Percentiles rank a stretch among this genome's conserved stretches.
Conservation (phyloP, 2,113 vertebrate species). For the Pollachius pollachius region DNA sequence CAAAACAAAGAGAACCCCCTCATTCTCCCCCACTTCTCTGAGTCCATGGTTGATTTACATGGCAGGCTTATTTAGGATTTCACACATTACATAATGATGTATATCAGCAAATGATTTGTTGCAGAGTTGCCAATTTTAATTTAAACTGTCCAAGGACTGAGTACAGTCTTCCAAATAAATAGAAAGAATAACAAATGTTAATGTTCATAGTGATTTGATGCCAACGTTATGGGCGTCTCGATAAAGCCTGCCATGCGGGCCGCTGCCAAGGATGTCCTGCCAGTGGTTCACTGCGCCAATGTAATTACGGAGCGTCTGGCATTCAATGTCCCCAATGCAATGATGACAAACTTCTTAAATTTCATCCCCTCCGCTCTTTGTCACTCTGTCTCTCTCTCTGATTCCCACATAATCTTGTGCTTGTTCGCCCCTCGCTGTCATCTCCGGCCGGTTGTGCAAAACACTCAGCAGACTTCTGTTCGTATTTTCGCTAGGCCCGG, state of each 20-base stretch:
- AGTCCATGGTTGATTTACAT: slow-evolving; percentile 49
- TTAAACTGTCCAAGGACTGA: neutral
- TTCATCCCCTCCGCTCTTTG: slow-evolving; percentile 9
- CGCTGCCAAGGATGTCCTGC: slow-evolving; percentile 35
- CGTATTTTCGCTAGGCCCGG: slow-evolving; percentile 34
- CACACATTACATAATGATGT: slow-evolving; percentile 22
- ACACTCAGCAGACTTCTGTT: neutral
- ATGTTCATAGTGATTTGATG: neutral
- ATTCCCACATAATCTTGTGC: too few relatives aligned
- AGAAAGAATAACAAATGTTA: slow-evolving; percentile 27
- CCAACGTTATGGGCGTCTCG: slow-evolving; percentile 13
- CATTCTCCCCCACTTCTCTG: slow-evolving; percentile 23
- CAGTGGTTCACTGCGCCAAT: slow-evolving; percentile 39
- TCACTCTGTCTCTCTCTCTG: neutral
- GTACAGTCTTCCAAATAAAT: slow-evolving; percentile 14
- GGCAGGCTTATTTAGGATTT: slow-evolving; percentile 19
- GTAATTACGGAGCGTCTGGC: slow-evolving; percentile 59
- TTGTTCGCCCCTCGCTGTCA: neutral
- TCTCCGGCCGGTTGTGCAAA: neutral
- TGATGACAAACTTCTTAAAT: slow-evolving; percentile 33
- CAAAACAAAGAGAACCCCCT: slow-evolving; percentile 55
- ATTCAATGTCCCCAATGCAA: slow-evolving; percentile 51
- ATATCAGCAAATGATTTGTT: slow-evolving; percentile 6
- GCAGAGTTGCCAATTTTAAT: neutral
- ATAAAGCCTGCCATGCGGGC: slow-evolving; percentile 18